phyloP scores from a whole-genome alignment of 1,140 invertebrate species.

The Solen grandis region DNA sequence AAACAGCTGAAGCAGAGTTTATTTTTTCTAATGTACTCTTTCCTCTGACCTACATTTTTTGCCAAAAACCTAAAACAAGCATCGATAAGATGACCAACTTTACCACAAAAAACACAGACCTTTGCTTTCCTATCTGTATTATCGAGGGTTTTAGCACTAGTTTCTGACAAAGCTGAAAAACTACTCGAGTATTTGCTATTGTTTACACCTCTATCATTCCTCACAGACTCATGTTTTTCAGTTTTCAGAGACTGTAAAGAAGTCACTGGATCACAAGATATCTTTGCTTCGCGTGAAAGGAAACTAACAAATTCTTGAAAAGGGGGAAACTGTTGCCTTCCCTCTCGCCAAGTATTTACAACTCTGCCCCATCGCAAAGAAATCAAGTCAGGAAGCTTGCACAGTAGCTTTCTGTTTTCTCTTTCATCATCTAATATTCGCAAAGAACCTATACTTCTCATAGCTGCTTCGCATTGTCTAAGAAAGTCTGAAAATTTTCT shows the following conservation, averaged over 20 bases:
- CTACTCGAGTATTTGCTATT: too few species aligned
- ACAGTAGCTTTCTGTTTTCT: conserved; percentile 51
- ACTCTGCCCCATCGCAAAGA: conserved; percentile 31
- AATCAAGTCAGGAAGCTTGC: conserved; percentile 53
- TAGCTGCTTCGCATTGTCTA: conserved; percentile 24
- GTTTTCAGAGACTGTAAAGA: conserved; percentile 46
- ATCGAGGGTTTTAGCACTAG: too few species aligned
- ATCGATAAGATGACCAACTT: not conserved
- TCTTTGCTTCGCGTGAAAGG: conserved; percentile 55
- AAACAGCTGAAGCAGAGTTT: conserved; percentile 8
- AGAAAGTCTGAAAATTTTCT: conserved; percentile 54
- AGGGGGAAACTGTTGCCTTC: not conserved
- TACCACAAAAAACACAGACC: not conserved
- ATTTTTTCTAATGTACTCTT: not conserved
- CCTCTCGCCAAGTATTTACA: conserved; percentile 7
- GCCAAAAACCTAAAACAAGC: not conserved
- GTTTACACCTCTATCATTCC: too few species aligned
- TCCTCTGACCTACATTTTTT: not conserved
- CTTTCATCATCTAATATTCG: conserved; percentile 6
- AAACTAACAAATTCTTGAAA: conserved; percentile 54
- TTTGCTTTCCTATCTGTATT: too few species aligned
- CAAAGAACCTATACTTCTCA: not conserved
- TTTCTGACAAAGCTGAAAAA: too few species aligned
- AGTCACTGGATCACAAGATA: conserved; percentile 59
- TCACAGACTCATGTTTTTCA: not conserved